Conservation (phyloP, 2,113 vertebrate genomes). For the Mobula birostris region DNA sequence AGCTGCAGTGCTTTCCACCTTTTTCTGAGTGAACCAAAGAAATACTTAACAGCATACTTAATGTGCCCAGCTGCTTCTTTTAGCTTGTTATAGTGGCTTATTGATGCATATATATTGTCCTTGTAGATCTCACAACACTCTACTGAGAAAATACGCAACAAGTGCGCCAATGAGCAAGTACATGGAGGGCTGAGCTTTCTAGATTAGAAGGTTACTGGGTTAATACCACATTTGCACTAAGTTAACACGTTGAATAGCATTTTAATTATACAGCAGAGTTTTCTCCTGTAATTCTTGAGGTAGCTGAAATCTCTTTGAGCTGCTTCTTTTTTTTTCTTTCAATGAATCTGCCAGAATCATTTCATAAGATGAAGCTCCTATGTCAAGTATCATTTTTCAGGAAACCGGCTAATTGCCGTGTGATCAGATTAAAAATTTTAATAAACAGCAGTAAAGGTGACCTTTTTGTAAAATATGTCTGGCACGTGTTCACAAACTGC, state of each 20-base stretch:
- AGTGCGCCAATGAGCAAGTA: background rate
- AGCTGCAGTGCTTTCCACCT: background rate
- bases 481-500: background rate
- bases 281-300: background rate
- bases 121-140: background rate
- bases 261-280: conserved; percentile 12
- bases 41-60: background rate
- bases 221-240: background rate
- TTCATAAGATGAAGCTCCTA: background rate
- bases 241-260: background rate
- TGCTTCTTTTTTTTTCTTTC: background rate
- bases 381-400: background rate
- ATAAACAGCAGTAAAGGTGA: background rate
- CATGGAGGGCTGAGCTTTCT: background rate
- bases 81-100: background rate
- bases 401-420: background rate
- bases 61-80: background rate
- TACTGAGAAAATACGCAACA: background rate
- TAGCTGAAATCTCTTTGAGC: background rate
- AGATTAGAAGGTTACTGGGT: background rate
- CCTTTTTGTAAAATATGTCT: background rate
- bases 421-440: background rate
- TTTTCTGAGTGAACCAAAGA: background rate
- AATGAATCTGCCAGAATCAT: background rate
- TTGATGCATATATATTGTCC: background rate